Conservation (phyloP, 2,113 vertebrate genomes). For the Protobothrops mucrosquamatus region DNA sequence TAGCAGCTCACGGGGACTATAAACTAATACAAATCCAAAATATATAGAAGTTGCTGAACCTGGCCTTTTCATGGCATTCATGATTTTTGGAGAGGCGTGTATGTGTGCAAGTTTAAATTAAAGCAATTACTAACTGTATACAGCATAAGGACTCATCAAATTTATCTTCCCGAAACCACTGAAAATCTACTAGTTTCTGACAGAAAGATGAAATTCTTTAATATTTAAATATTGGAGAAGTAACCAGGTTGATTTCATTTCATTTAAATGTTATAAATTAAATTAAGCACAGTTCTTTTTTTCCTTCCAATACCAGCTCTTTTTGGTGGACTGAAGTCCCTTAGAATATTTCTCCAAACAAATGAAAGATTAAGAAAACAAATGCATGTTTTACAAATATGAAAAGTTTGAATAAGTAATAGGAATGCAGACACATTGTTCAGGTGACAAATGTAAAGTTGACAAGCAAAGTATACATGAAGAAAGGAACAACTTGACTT, state of each 20-base stretch:
- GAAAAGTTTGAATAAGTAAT: not conserved
- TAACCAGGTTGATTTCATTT: not conserved
- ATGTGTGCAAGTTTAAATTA: not conserved
- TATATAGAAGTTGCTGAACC: not conserved
- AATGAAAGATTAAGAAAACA: not conserved
- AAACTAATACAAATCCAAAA: not conserved
- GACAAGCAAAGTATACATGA: not conserved
- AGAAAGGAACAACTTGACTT: not conserved
- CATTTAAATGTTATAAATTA: not conserved
- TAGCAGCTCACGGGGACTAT: not conserved
- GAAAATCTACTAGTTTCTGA: not conserved
- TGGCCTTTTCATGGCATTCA: not conserved
- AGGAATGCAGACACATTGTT: not conserved
- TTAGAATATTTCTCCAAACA: not conserved
- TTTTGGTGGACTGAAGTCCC: not conserved
- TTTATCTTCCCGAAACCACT: not conserved
- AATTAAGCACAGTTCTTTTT: not conserved
- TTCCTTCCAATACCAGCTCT: not conserved
- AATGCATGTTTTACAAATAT: not conserved
- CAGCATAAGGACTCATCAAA: not conserved
- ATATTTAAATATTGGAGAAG: not conserved
- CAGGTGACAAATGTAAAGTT: not conserved
- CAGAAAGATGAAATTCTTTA: not conserved
- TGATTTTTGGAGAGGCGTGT: not conserved
- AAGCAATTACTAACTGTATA: not conserved